phyloP scores from a whole-genome alignment of 1,140 invertebrate species.

The Cherax destructor region DNA sequence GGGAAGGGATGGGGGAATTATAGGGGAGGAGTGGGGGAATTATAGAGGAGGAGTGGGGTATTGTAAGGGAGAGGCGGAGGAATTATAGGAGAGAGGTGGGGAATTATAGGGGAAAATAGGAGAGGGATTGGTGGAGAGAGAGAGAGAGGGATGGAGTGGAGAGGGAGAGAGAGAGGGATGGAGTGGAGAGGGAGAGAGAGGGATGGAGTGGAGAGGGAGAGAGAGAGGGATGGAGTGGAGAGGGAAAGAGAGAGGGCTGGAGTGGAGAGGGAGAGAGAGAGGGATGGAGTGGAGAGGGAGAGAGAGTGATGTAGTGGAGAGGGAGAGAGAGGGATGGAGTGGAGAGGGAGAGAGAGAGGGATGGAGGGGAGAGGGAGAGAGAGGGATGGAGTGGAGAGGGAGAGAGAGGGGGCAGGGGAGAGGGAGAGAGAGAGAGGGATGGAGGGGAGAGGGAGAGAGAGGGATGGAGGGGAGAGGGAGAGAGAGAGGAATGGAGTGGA shows the following conservation, averaged over 20 bases:
- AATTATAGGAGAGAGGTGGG: neutral
- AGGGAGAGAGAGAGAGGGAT: neutral
- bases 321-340: no score
- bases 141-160: neutral
- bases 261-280: slow-evolving; percentile 17
- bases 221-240: no score
- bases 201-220: no score
- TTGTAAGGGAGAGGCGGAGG: no score
- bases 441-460: neutral
- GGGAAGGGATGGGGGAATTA: no score
- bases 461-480: neutral
- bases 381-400: no score
- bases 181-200: no score
- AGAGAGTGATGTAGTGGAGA: no score
- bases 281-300: neutral
- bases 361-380: no score
- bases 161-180: neutral
- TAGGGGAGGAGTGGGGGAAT: neutral
- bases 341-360: no score
- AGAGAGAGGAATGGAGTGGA: neutral
- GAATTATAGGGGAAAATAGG: neutral
- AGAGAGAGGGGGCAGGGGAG: no score
- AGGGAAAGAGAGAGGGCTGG: no score
- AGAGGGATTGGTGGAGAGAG: neutral
- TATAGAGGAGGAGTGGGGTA: neutral